Base-by-base conservation (phyloP, 2,113 vertebrate species). In the Pedetes capensis region DNA sequence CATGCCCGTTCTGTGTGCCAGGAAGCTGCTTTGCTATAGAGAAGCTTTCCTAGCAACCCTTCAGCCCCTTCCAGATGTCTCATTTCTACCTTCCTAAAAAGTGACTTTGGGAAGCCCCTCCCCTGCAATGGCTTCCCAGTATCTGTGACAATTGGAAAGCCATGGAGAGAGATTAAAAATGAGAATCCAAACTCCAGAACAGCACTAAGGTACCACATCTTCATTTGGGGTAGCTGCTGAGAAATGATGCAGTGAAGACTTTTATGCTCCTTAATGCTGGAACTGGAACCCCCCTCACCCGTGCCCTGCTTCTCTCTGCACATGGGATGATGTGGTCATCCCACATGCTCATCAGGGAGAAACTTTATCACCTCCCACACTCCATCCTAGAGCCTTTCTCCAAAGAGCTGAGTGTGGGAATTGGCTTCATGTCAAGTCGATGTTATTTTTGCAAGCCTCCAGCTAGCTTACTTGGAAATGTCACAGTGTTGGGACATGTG, bases 331-430 rank as follows among this genome's bases (percentile, higher is more conserved):
- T 88, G 86, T 96, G 93, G 95, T 96, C 96, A 96, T 96, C 96
- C 95, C 97, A 97, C 93, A 86, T 59, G 44, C 74, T 89, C 95
- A 89, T 92, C 93, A 95, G 90, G 49, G 59, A 93, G 92, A 96
- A 87, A 94, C 95, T 96, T 97, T 88, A 78, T 95, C 79, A 69
- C 96, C 95, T 97, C 97, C 97, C 74, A 97, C 97, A 91, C 88
- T 69, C 82, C 79, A 91, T 94, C 88, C 91, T 68, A 91, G 91
- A 97, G 96, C 51, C 92, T 95, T 76, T 96, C 95, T 94, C 90
- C 88, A 74, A 57, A 71, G 95, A 97, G 71, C 89, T 78, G 71
- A 93, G 97, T 96, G 95, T 97, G 97, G 97, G 96, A 97, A 97
- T 91, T 97, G 97, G 97, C 97, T 94, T 93, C 75, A 32, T 95